Base-by-base conservation (phyloP, 2,888 invertebrate species). In the Aquatica leii region DNA sequence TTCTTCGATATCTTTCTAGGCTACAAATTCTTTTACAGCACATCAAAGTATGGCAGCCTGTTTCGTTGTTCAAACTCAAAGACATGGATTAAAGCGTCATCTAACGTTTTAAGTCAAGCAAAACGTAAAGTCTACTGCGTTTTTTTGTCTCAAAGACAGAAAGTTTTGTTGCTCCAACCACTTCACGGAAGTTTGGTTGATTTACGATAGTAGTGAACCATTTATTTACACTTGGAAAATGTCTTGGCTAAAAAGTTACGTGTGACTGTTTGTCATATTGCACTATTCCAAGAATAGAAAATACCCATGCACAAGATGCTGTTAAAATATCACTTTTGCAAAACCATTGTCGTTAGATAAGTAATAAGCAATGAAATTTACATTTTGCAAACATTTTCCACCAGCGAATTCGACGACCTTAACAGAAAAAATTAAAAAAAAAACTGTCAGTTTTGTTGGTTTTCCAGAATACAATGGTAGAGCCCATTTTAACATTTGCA, bases 361-460 rank as follows among this genome's bases (percentile, higher is more conserved):
- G 82, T 91, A 97, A 80, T 92, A 94, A 69, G 97, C 97, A 82
- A 98, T 98, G 68, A 97, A 97, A 86, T 97, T 97, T 84, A 97
- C 95, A 82, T 98, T 97, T 73, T 92, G 92, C 76, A 97, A 84
- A 68, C 86, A 90, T 80, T 93, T 90, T 68, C 96, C 96, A 85
- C 95, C 92, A 65, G 86, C 96, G 80, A 94, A 97, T 49, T 97
- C 97, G 78, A 98, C 98, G 66, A 97, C 97, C 97, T 98, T 83
- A 31, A n/a, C n/a, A n/a, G n/a, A n/a, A 59, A 82, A 98, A 98
- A 83, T 98, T 98, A 82, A 93, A 91, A 72, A 95, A 83, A 84
- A 97, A 98, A 53, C 84, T 90, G 69, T 89, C 88, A 60, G 90
- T 86, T 82, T 94, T 94, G 84, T 98, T 97, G 68, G 96, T 95